Evolutionary conservation across 2,113 vertebrate species (phyloP).

Genomic region (Clarias gariepinus): DNA sequence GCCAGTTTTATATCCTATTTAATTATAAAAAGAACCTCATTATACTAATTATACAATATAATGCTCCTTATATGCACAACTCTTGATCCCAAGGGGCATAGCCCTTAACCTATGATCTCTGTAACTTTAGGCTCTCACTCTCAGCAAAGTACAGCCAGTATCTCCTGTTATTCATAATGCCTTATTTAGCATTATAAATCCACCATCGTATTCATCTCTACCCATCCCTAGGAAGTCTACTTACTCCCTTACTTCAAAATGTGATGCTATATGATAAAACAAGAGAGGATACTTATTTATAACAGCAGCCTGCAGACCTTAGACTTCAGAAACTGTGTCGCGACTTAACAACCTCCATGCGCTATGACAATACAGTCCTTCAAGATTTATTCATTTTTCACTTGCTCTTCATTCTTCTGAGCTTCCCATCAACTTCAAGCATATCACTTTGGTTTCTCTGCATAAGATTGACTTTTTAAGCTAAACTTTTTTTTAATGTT

Average conservation of each 20-base stretch:
- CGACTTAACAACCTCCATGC: conserved; percentile 68
- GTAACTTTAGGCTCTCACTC: background rate
- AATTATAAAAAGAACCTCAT: background rate
- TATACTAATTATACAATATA: background rate
- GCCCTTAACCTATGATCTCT: background rate
- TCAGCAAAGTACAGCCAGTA: background rate
- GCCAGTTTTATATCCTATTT: background rate
- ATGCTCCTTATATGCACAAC: background rate
- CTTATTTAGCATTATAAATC: background rate
- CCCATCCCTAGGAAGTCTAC: background rate
- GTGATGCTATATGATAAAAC: conserved; percentile 18
- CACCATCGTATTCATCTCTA: background rate
- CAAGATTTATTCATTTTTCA: background rate
- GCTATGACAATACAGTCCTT: conserved; percentile 53
- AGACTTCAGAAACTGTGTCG: conserved; percentile 70
- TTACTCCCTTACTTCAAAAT: conserved; percentile 4
- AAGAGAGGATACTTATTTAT: conserved; percentile 66
- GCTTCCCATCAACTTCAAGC: background rate
- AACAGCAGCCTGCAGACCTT: conserved; percentile 51
- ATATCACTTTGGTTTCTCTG: background rate
- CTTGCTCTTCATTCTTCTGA: background rate
- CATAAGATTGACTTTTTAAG: background rate
- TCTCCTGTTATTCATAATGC: background rate
- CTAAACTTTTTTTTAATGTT: background rate
- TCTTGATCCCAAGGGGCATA: background rate